These are phyloP conservation scores for Chymomyza costata DNA, from an alignment of 1,140 invertebrate species.

Conservation along the genomic window DNA sequence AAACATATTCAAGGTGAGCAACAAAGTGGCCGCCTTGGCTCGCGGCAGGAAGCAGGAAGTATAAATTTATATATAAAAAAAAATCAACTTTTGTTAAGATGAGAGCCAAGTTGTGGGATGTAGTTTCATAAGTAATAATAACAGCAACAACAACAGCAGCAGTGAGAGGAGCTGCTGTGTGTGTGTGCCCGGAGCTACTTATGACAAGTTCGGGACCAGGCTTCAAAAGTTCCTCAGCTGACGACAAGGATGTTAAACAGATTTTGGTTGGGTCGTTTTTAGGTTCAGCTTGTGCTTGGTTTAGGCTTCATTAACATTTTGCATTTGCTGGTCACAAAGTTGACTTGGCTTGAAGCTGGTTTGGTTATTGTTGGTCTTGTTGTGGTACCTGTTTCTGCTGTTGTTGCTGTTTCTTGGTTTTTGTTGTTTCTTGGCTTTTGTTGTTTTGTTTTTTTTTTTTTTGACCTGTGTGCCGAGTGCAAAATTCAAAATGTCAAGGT, in stretches of 20 bases:
- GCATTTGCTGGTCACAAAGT: slow-evolving; percentile 9
- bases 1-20: too few relatives aligned
- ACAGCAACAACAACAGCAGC: slow-evolving; percentile 20
- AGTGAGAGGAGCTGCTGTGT: slow-evolving; percentile 12
- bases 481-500: slow-evolving; percentile 38
- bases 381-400: slow-evolving; percentile 2
- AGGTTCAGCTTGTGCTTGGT: too few relatives aligned
- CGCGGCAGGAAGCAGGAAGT: slow-evolving; percentile 11
- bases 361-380: slow-evolving; percentile 1
- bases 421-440: not conserved
- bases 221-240: slow-evolving; percentile 32
- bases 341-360: too few relatives aligned
- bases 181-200: slow-evolving; percentile 44
- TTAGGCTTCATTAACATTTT: not conserved
- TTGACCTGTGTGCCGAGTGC: too few relatives aligned
- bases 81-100: slow-evolving; percentile 44
- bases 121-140: slow-evolving; percentile 2
- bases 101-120: slow-evolving; percentile 13
- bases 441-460: too few relatives aligned
- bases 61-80: too few relatives aligned
- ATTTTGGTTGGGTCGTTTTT: too few relatives aligned
- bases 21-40: slow-evolving; percentile 5
- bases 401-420: slow-evolving; percentile 1
- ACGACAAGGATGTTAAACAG: slow-evolving; percentile 42
- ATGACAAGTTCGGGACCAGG: slow-evolving; percentile 4